Base-by-base conservation (phyloP, 2,888 invertebrate genomes). In the Heliothis peltigera region DNA sequence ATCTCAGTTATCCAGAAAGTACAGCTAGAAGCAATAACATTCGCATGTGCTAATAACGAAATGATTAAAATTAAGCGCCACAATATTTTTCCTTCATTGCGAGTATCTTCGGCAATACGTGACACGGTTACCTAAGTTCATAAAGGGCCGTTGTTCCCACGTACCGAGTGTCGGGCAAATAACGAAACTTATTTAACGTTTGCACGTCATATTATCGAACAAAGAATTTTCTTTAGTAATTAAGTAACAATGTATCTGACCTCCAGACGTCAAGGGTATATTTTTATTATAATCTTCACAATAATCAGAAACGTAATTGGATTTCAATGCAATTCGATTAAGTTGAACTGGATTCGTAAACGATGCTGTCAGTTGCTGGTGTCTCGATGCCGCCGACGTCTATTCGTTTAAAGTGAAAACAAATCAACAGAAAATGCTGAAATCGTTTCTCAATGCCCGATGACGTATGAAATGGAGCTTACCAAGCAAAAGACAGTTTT, bases 61-160 rank as follows among this genome's bases (percentile, higher is more conserved):
- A 69, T 76, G 70, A 72, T 73, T 70, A 75, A 72, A 75, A 73
- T 66, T 70, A 63, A 73, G 63, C 68, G 52, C 61, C 62, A 60
- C 58, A 44, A 73, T 72, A 67, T 81, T 81, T 83, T 81, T 76
- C 73, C 74, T 72, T 81, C 81, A 80, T 81, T 79, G 79, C 79
- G 80, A 83, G 84, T 79, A 82, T 80, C 80, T 79, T 79, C 76
- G 79, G 64, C 69, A 75, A 54, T 85, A 89, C 89, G 89, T 90
- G 88, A 87, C 82, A 74, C 85, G 86, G 83, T 83, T 87, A 86
- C 85, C 66, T 71, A 83, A 81, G 81, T 83, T 87, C 88, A 84
- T 88, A 87, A 87, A 85, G 82, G 81, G 77, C 76, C 81, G 72
- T 75, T 79, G 70, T 80, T 81, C 79, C 68, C 80, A 82, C 83